A percentile compares a stretch with the other conserved stretches of the same genome.
Conservation (phyloP, 2,113 vertebrate species). For the Pyxicephalus adspersus region DNA sequence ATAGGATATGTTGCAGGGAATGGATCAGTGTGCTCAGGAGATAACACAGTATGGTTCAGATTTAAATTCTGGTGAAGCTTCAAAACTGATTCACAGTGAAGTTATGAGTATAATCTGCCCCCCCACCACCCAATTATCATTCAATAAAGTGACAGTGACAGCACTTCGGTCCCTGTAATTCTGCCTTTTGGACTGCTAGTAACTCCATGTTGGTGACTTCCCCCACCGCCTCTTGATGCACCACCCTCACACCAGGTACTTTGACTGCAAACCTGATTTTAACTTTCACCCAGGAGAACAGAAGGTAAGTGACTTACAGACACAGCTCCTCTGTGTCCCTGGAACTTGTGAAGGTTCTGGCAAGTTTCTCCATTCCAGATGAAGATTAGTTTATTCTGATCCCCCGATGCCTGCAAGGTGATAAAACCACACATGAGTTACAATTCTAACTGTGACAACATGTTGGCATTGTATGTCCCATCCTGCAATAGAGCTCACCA, state of each 20-base stretch:
- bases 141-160: too few relatives aligned
- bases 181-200: too few relatives aligned
- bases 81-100: too few relatives aligned
- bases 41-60: too few relatives aligned
- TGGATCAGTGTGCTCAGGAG: too few relatives aligned
- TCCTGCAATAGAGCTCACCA: constrained; percentile 71
- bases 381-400: constrained; percentile 90
- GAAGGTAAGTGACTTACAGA: constrained; percentile 76
- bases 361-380: constrained; percentile 90
- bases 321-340: constrained; percentile 85
- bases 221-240: background rate
- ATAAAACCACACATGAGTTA: background rate
- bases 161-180: background rate
- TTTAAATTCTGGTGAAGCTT: too few relatives aligned
- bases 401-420: constrained; percentile 84
- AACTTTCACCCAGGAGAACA: too few relatives aligned
- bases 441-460: background rate
- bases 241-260: too few relatives aligned
- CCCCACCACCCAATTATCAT: too few relatives aligned
- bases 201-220: background rate
- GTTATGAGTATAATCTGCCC: too few relatives aligned
- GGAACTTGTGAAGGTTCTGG: constrained; percentile 87
- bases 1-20: too few relatives aligned
- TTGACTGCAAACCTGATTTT: too few relatives aligned
- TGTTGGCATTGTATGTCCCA: background rate